These are phyloP conservation scores for Synergus laeviventris DNA, from an alignment of 2,888 invertebrate species.

Conservation along the genomic window DNA sequence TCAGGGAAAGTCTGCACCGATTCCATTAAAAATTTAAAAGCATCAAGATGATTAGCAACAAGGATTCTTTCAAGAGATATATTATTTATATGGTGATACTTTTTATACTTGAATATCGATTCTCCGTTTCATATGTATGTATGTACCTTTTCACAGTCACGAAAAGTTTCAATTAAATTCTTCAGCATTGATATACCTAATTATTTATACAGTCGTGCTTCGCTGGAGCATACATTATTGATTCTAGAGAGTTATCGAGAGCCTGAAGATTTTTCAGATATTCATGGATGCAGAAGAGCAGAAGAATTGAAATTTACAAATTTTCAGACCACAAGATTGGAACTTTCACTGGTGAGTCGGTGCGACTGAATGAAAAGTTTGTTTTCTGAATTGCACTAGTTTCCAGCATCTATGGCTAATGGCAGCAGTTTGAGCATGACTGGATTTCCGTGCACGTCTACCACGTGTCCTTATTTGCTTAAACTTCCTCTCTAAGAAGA, in stretches of 20 bases:
- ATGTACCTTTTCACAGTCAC: conserved; percentile 52
- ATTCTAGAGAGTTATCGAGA: conserved; percentile 42
- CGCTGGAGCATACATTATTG: conserved; percentile 49
- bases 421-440: conserved; percentile 9
- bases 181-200: conserved; percentile 47
- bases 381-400: conserved; percentile 14
- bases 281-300: conserved; percentile 14
- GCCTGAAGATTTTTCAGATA: conserved; percentile 9
- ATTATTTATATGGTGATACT: background rate
- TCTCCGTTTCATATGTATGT: conserved; percentile 55
- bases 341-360: background rate
- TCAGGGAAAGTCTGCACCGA: background rate
- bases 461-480: conserved; percentile 44
- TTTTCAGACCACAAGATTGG: background rate
- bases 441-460: conserved; percentile 29
- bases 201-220: conserved; percentile 51
- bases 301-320: background rate
- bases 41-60: background rate
- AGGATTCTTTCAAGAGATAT: background rate
- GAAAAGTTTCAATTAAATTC: conserved; percentile 50
- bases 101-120: conserved; percentile 1
- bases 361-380: conserved; percentile 11
- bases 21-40: conserved; percentile 9
- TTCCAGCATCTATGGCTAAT: conserved; percentile 18
- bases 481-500: conserved; percentile 33